Base-by-base conservation (phyloP, 2,113 vertebrate species). In the Apistogramma diplotaenia region DNA sequence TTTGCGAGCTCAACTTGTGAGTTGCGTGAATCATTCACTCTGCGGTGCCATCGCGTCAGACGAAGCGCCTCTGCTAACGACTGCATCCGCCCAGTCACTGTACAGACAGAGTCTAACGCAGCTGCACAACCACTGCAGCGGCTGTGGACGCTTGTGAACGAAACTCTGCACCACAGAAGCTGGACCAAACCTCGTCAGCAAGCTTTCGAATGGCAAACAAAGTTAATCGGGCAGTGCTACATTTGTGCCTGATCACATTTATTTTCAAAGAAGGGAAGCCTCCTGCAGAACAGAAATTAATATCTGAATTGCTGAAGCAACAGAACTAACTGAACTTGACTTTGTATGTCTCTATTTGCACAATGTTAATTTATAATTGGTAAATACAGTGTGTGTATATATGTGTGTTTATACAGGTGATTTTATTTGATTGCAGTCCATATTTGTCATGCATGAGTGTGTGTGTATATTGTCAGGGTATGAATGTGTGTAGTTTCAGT, bases 311-410 rank as follows among this genome's bases (percentile, higher is more conserved):
- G 75, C 61, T 8, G 55, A 84, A 74, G 15, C 12, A 29, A 57
- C 65, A 73, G 67, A 74, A 81, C 70, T 74, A 74, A 81, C 62
- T 84, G 76, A 83, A 72, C 81, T 67, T 87, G 82, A 87, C 61
- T 88, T 78, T 85, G 79, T 92, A 73, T 81, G 84, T 90, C 78
- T 89, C 85, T 90, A 67, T 88, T 93, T 94, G 90, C 87, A 90
- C 87, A 91, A 76, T 90, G 79, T 93, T 92, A 91, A 93, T 93
- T 94, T 93, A 92, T 89, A 87, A 92, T 76, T 79, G 65, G 25
- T 89, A 82, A 90, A 83, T 81, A 82, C 57, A n/a, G 49, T 83
- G 56, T 87, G 13, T 85, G 53, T 29, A 19, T 55, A 61, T 71
- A 33, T 70, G 18, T 16, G 31, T 74, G 60, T 89, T 76, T 29